Base-by-base conservation (phyloP, 2,888 invertebrate species). In the Metopia argyrocephala region DNA sequence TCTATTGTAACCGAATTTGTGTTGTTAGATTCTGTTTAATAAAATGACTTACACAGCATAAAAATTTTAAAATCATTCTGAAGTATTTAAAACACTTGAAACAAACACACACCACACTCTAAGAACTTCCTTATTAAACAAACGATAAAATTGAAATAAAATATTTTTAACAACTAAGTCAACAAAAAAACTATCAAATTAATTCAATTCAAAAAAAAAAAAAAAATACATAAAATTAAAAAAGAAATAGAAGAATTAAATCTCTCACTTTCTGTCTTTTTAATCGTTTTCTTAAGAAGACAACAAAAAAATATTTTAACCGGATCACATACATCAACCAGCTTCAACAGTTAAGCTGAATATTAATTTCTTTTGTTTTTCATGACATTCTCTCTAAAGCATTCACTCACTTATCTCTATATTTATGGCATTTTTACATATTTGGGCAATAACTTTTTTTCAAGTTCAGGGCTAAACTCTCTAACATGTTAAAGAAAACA, bases 381-480 rank as follows among this genome's bases (percentile, higher is more conserved):
- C 18, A 38, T 4, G 12, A 9, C 27, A 18, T 20, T 62, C 59
- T 21, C 7, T 59, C 20, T 38, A n/a, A n/a, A n/a, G n/a, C n/a
- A n/a, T n/a, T n/a, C n/a, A n/a, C n/a, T n/a, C n/a, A n/a, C n/a
- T n/a, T n/a, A n/a, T n/a, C n/a, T n/a, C n/a, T n/a, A n/a, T n/a
- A n/a, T n/a, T n/a, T n/a, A n/a, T n/a, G n/a, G n/a, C n/a, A 31
- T 31, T 31, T 7, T 31, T 12, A 2, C 12, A 9, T 15, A 15
- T 38, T 0, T 9, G 3, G 4, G 38, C 38, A 12, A 15, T 38
- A 12, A 4, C 15, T 38, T 38, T 15, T 20, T 31, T 79, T 71
- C 76, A 80, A 80, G 76, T 76, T 76, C 76, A 80, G 20, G 71
- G 76, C 64, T 52, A 57, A 68, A 64, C 68, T 76, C 71, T 80